A percentile compares a stretch with the other conserved stretches of the same genome.
phyloP scores from a whole-genome alignment of 2,113 vertebrate genomes.

The Ictalurus furcatus region DNA sequence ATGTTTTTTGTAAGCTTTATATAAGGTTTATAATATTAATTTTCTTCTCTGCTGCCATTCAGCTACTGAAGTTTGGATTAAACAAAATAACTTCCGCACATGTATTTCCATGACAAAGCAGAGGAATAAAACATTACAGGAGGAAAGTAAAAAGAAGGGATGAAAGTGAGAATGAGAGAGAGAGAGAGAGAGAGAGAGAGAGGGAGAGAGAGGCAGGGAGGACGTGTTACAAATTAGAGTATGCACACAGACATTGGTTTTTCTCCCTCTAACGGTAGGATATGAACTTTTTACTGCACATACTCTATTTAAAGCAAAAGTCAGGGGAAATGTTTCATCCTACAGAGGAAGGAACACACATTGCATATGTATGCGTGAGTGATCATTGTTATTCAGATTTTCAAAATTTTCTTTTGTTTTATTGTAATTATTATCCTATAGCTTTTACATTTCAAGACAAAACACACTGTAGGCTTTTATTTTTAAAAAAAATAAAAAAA shows the following conservation, averaged over 20 bases:
- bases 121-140: conserved; percentile 51
- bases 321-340: background rate
- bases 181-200: conserved; percentile 13
- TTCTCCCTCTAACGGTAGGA: conserved; percentile 43
- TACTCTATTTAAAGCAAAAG: conserved; percentile 14
- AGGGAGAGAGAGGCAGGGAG: conserved; percentile 2
- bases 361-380: background rate
- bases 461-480: background rate
- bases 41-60: conserved; percentile 22
- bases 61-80: conserved; percentile 48
- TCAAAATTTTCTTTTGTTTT: background rate
- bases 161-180: conserved; percentile 42
- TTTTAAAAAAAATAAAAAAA: too few relatives aligned
- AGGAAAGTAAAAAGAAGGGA: conserved; percentile 43
- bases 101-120: conserved; percentile 46
- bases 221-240: conserved; percentile 8
- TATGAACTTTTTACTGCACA: conserved; percentile 29
- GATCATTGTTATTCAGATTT: background rate
- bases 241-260: conserved; percentile 26
- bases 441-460: conserved; percentile 3
- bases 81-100: conserved; percentile 39
- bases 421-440: background rate
- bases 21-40: conserved; percentile 40
- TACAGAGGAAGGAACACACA: background rate
- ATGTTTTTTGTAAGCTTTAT: background rate